A percentile compares a stretch with the other conserved stretches of the same genome.
Evolutionary conservation across 2,888 invertebrate genomes (phyloP).

Genomic region (Anoplius nigerrimus): DNA sequence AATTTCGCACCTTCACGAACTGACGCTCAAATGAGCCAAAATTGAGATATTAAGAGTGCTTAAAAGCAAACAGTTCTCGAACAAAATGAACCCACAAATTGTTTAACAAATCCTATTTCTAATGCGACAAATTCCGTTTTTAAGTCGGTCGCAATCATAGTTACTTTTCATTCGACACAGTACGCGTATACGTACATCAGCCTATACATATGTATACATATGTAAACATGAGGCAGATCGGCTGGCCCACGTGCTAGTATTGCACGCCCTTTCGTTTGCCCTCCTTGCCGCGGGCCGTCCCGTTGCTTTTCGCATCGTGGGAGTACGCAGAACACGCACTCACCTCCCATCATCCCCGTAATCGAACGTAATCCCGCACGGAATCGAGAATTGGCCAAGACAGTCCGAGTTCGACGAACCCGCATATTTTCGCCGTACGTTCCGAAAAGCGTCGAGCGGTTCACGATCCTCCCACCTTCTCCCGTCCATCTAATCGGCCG

Average conservation of each 20-base stretch:
- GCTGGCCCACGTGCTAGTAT: constrained; percentile 41
- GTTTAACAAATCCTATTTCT: too few species aligned
- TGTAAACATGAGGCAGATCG: too few species aligned
- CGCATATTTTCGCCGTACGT: not conserved
- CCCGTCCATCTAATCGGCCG: not conserved
- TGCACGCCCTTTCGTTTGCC: constrained; percentile 28
- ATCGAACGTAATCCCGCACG: constrained; percentile 20
- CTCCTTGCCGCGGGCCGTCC: constrained; percentile 43
- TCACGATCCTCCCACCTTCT: not conserved
- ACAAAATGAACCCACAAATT: too few species aligned
- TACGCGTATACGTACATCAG: too few species aligned
- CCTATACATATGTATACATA: too few species aligned
- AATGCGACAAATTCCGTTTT: too few species aligned
- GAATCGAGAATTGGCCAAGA: constrained; percentile 7
- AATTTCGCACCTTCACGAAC: too few species aligned
- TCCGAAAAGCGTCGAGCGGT: not conserved
- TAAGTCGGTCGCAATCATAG: too few species aligned
- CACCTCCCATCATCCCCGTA: constrained; percentile 21
- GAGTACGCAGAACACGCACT: constrained; percentile 16
- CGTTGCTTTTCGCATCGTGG: constrained; percentile 43
- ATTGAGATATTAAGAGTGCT: too few species aligned
- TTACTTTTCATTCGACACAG: too few species aligned
- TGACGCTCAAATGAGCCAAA: too few species aligned
- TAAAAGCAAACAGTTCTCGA: too few species aligned
- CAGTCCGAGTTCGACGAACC: constrained; percentile 8